Evolutionary conservation across 2,113 vertebrate species (phyloP).

Genomic region (Stigmatopora nigra): DNA sequence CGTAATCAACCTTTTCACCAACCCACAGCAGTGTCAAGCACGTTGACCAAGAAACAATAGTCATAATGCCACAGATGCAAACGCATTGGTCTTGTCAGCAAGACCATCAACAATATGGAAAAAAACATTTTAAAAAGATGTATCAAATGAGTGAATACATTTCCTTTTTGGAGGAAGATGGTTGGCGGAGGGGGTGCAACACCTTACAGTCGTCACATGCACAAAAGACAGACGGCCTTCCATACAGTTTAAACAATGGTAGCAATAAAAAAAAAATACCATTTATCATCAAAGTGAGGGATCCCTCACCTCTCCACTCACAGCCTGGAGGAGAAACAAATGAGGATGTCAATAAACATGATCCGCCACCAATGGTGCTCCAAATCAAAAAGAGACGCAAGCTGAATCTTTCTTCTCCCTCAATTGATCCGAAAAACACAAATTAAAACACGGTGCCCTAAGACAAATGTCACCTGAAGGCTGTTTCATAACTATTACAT

Average conservation of each 20-base stretch:
- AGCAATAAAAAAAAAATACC: conserved; percentile 62
- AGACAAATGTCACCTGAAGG: conserved; percentile 12
- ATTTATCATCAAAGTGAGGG: conserved; percentile 57
- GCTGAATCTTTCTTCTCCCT: not conserved
- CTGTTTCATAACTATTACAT: conserved; percentile 11
- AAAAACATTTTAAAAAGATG: conserved; percentile 2
- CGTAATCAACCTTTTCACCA: conserved; percentile 4
- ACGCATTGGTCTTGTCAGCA: conserved; percentile 11
- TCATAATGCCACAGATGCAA: conserved; percentile 7
- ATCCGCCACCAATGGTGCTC: conserved; percentile 2
- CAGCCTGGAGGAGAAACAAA: conserved; percentile 66
- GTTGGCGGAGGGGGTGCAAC: conserved; percentile 12
- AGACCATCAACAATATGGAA: conserved; percentile 17
- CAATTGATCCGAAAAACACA: not conserved
- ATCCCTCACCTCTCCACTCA: conserved; percentile 56
- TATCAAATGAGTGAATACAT: conserved; percentile 5
- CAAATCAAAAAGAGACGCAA: not conserved
- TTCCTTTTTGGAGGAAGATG: conserved; percentile 14
- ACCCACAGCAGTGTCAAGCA: not conserved
- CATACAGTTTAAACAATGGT: conserved; percentile 31
- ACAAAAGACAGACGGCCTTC: conserved; percentile 35
- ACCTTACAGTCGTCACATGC: conserved; percentile 30
- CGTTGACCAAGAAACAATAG: conserved; percentile 3
- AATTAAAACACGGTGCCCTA: not conserved
- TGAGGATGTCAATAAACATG: conserved; percentile 41